Conservation (phyloP, 2,888 invertebrate genomes). For the Empis stercorea region DNA sequence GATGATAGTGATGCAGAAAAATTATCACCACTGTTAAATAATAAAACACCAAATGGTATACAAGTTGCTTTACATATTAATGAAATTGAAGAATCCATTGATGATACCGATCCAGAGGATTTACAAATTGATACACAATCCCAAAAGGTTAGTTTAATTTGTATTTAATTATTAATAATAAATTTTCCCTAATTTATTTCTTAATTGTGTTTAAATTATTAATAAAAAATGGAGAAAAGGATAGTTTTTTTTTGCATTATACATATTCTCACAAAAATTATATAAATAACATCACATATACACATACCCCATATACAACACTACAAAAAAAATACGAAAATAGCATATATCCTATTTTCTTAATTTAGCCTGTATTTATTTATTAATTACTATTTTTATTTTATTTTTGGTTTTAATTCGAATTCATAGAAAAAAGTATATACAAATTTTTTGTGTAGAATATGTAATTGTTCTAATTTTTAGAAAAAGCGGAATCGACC, state of each 20-base stretch:
- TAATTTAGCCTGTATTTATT: not conserved
- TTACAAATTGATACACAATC: not conserved
- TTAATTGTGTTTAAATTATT: too few relatives aligned
- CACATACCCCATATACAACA: too few relatives aligned
- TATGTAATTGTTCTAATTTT: constrained; percentile 10
- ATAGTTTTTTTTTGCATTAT: too few relatives aligned
- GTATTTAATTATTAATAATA: too few relatives aligned
- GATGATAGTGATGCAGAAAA: constrained; percentile 79
- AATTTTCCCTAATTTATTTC: not conserved
- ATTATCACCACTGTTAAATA: constrained; percentile 54
- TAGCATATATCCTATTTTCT: not conserved
- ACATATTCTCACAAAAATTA: too few relatives aligned
- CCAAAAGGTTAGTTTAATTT: not conserved
- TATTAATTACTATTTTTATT: not conserved
- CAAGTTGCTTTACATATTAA: constrained; percentile 31
- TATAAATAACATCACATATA: too few relatives aligned
- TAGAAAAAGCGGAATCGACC: constrained; percentile 20
- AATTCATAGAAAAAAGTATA: too few relatives aligned
- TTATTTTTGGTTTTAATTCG: too few relatives aligned
- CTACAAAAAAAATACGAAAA: not conserved
- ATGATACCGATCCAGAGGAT: constrained; percentile 46
- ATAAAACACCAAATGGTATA: constrained; percentile 11
- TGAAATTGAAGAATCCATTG: constrained; percentile 45
- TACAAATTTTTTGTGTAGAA: too few relatives aligned
- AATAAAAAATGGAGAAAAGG: too few relatives aligned